Percentiles rank a stretch among this genome's conserved stretches.
These are phyloP conservation scores for Acrocyrtus sp. DNA, from an alignment of 2,888 invertebrate genomes.

Conservation along the genomic window DNA sequence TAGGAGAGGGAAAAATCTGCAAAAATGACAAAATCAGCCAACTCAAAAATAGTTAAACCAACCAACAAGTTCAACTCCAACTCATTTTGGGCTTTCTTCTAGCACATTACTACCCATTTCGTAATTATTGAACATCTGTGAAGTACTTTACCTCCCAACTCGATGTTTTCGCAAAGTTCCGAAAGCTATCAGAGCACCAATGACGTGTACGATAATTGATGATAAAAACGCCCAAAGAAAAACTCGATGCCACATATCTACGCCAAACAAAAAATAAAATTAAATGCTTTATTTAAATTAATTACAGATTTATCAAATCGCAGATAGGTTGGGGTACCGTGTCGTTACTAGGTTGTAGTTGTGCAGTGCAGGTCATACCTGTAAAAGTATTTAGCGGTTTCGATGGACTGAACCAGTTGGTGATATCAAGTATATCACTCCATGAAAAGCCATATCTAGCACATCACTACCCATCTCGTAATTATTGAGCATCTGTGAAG, in stretches of 20 bases:
- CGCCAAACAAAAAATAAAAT: slow-evolving; percentile 63
- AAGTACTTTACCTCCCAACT: slow-evolving; percentile 74
- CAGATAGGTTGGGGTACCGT: slow-evolving; percentile 3
- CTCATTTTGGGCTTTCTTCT: slow-evolving; percentile 1
- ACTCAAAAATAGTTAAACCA: background rate
- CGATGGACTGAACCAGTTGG: slow-evolving; percentile 75
- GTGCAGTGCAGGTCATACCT: no score
- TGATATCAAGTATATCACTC: slow-evolving; percentile 77
- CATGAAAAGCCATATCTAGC: slow-evolving; percentile 65
- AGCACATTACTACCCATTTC: background rate
- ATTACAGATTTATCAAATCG: background rate
- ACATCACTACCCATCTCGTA: background rate
- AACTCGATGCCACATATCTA: slow-evolving; percentile 97
- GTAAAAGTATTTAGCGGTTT: slow-evolving; percentile 68
- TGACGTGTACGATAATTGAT: slow-evolving; percentile 87
- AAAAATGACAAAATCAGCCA: slow-evolving; percentile 19
- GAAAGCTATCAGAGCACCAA: slow-evolving; percentile 91
- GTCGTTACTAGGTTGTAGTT: no score
- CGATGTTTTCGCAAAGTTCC: slow-evolving; percentile 92
- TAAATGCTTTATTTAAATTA: background rate
- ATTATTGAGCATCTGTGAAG: background rate
- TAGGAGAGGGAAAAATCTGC: slow-evolving; percentile 88
- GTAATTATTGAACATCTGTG: background rate
- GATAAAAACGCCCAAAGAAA: slow-evolving; percentile 96
- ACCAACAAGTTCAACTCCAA: slow-evolving; percentile 14